phyloP scores from a whole-genome alignment of 2,888 invertebrate species.

The Salticus scenicus region DNA sequence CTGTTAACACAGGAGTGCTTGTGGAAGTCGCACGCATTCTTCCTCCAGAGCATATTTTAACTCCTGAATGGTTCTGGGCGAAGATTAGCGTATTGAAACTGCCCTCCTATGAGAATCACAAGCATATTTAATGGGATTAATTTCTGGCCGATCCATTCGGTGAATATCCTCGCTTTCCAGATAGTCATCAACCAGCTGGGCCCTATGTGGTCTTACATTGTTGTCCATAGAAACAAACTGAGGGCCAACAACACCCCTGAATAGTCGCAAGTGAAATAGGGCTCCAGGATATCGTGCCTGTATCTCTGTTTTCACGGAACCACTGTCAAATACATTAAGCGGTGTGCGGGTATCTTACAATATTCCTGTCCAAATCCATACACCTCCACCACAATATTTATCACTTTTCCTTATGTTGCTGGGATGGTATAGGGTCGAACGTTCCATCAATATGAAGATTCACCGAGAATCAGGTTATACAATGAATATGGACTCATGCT shows the following conservation, averaged over 20 bases:
- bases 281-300: not conserved
- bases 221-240: not conserved
- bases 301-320: not conserved
- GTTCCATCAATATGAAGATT: not conserved
- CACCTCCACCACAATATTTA: not conserved
- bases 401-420: not conserved
- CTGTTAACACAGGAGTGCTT: not conserved
- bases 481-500: not conserved
- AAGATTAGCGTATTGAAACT: not conserved
- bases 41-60: constrained; percentile 9
- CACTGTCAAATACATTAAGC: not conserved
- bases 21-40: constrained; percentile 3
- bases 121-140: not conserved
- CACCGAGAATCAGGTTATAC: not conserved
- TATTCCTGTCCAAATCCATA: not conserved
- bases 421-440: not conserved
- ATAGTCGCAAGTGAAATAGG: not conserved
- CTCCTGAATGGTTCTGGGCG: constrained; percentile 13
- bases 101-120: not conserved
- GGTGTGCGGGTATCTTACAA: not conserved
- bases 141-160: not conserved
- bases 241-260: not conserved
- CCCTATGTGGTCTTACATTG: constrained; percentile 8
- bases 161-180: constrained; percentile 13
- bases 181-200: constrained; percentile 1